Evolutionary conservation across 2,888 invertebrate genomes (phyloP).

Genomic region (Phytoseiulus persimilis): DNA sequence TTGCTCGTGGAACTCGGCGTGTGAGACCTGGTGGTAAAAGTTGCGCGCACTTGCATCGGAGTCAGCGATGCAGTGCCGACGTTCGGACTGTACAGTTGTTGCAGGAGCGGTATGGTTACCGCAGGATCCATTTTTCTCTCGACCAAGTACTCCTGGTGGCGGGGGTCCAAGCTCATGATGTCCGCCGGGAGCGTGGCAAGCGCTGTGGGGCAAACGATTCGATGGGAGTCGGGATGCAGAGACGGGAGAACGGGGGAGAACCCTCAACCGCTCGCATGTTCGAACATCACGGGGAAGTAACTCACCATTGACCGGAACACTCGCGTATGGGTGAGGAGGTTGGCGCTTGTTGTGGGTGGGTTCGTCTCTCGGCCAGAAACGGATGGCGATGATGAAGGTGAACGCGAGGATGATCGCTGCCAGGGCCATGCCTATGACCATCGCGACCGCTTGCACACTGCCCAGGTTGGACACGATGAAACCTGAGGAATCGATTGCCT

Average conservation of each 20-base stretch:
- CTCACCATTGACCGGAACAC: constrained; percentile 13
- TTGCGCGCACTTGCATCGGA: constrained; percentile 14
- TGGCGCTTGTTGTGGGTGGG: not conserved
- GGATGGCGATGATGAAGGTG: constrained; percentile 18
- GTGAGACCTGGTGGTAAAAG: not conserved
- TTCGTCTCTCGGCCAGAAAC: constrained; percentile 16
- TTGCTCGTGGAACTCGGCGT: constrained; percentile 36
- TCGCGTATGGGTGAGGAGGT: constrained; percentile 8
- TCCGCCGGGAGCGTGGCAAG: not conserved
- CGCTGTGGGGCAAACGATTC: not conserved
- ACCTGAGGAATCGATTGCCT: too few species aligned
- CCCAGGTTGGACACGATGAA: constrained; percentile 18
- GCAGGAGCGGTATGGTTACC: constrained; percentile 17
- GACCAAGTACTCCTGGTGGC: not conserved
- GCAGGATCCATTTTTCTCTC: constrained; percentile 8
- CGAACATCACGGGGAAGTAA: too few species aligned
- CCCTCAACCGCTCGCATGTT: too few species aligned
- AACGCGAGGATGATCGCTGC: constrained; percentile 29
- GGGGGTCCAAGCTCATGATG: constrained; percentile 7
- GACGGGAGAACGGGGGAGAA: too few species aligned
- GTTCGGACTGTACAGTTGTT: constrained; percentile 15
- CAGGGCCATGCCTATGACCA: constrained; percentile 31
- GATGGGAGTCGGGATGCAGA: not conserved
- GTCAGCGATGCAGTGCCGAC: not conserved
- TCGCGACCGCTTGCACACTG: constrained; percentile 18